Conservation (phyloP, 1,140 invertebrate genomes). For the Zaprionus camerounensis region DNA sequence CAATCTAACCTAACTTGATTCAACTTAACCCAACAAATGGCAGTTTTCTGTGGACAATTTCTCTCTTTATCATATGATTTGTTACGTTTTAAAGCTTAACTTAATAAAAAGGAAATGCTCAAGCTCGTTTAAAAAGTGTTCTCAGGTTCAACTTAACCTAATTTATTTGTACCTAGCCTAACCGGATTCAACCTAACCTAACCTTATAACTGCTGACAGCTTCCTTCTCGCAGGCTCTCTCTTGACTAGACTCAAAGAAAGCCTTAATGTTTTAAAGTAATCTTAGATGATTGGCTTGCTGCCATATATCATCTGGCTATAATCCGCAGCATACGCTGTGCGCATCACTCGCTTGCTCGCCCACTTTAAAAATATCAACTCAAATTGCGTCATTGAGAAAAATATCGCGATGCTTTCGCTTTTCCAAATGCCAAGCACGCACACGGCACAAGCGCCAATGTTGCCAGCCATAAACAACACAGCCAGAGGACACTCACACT, state of each 20-base stretch:
- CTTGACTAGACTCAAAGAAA: background rate
- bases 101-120: background rate
- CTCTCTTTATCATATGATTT: background rate
- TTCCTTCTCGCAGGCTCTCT: background rate
- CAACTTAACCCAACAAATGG: no score
- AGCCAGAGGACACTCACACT: slow-evolving; percentile 54
- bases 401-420: slow-evolving; percentile 64
- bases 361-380: slow-evolving; percentile 80
- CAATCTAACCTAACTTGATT: no score
- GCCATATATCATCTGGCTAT: slow-evolving; percentile 31
- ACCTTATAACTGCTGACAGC: background rate
- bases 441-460: slow-evolving; percentile 58
- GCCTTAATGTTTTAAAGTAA: slow-evolving; percentile 12
- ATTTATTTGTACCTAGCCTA: no score
- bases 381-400: slow-evolving; percentile 69
- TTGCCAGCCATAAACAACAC: slow-evolving; percentile 74
- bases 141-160: no score
- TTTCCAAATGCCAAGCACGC: slow-evolving; percentile 73
- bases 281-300: slow-evolving; percentile 27
- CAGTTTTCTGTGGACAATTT: no score
- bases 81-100: background rate
- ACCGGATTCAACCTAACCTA: background rate
- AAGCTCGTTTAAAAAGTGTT: background rate
- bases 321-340: slow-evolving; percentile 29
- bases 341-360: slow-evolving; percentile 11